Base-by-base conservation (phyloP, 2,797 vertebrate genomes). In the Bothrops alternatus region DNA sequence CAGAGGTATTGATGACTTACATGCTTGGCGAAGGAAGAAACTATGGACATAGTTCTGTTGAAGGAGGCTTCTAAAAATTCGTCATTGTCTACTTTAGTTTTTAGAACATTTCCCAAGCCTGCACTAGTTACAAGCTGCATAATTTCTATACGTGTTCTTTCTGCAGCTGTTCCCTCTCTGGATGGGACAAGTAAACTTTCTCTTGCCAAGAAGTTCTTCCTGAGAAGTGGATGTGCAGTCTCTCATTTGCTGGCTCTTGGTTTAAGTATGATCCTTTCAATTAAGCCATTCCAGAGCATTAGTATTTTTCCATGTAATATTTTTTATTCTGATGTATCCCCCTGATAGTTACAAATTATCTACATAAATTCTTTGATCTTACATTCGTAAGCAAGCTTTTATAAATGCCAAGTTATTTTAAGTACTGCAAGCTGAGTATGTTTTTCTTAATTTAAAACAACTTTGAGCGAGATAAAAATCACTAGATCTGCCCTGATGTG, bases 351-450 rank as follows among this genome's bases (percentile, higher is more conserved):
- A 28, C 56, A 90, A 63, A n/a, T 87, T 47, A n/a, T 56, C 47
- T 73, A n/a, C 28, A 26, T 69, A 13, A 25, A 78, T 89, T 28
- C 65, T 87, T 87, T 82, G 63, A 90, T 87, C 91, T 78, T 87
- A 90, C 53, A 91, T 92, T 90, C 18, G 92, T 87, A 87, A 90
- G 55, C 42, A 47, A 82, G 5, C 14, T 82, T 65, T 90, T 78
- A 63, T 60, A 63, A 90, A 91, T 11, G n/a, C 82, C 56, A 73
- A 87, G n/a, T 90, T 87, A 55, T 18, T 20, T 25, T 53, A 73
- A 47, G 37, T 20, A 16, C 16, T 86, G 13, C 87, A 65, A 86
- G 47, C 10, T 63, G 63, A 93, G 47, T 69, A 85, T 86, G n/a
- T 14, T 13, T 61, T 93, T 87, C 4, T 87, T 90, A 14, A 32